Conservation (phyloP, 2,113 vertebrate species). For the Gracilinanus agilis region DNA sequence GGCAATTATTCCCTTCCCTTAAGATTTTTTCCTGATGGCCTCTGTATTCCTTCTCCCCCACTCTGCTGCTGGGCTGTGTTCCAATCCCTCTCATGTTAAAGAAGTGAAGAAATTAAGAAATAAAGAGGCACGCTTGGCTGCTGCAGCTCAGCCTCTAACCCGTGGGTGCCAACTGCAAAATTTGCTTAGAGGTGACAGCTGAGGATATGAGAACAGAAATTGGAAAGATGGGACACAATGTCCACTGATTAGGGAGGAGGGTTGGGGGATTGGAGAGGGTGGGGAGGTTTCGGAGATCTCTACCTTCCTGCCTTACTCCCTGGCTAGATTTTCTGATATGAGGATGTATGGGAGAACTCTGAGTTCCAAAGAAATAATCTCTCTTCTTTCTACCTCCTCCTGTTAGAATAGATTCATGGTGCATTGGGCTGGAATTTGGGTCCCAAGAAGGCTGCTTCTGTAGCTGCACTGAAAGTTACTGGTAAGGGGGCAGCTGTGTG, state of each 20-base stretch:
- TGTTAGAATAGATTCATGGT: not conserved
- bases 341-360: not conserved
- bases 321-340: not conserved
- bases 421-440: not conserved
- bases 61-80: not conserved
- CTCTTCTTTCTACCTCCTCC: not conserved
- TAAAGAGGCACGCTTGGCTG: not conserved
- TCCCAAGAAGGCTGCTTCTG: not conserved
- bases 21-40: not conserved
- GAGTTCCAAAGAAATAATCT: not conserved
- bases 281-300: constrained; percentile 15
- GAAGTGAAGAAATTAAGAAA: not conserved
- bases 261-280: not conserved
- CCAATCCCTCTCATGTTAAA: not conserved
- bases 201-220: constrained; percentile 76
- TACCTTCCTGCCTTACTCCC: not conserved
- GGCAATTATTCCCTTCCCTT: not conserved
- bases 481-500: too few relatives aligned
- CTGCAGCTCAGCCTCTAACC: constrained; percentile 49
- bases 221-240: constrained; percentile 66
- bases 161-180: constrained; percentile 53
- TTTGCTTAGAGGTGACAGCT: constrained; percentile 70
- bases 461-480: not conserved
- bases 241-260: constrained; percentile 1
- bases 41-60: not conserved